A percentile compares a stretch with the other conserved stretches of the same genome.
Conservation (phyloP, 1,140 invertebrate species). For the Halesus radiatus region DNA sequence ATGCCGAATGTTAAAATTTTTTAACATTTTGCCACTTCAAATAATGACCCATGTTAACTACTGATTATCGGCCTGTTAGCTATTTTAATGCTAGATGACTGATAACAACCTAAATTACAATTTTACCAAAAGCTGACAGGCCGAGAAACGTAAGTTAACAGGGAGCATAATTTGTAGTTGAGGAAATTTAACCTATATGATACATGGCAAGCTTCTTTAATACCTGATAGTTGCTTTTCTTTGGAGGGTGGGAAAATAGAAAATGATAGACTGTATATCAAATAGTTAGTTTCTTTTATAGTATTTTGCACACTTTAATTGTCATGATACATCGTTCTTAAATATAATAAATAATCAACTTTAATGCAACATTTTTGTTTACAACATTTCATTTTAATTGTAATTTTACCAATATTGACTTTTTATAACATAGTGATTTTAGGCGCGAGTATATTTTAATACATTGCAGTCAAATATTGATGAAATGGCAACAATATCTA, state of each 20-base stretch:
- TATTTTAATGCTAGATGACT: too few species aligned
- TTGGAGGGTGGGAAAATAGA: slow-evolving; percentile 7
- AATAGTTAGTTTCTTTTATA: slow-evolving; percentile 53
- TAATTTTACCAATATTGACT: slow-evolving; percentile 55
- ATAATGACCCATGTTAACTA: too few species aligned
- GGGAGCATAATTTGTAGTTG: too few species aligned
- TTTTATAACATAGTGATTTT: slow-evolving; percentile 54
- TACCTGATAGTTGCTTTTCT: too few species aligned
- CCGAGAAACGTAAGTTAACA: too few species aligned
- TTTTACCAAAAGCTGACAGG: too few species aligned
- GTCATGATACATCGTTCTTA: slow-evolving; percentile 57
- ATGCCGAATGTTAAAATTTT: too few species aligned
- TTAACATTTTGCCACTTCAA: too few species aligned
- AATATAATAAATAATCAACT: slow-evolving; percentile 53
- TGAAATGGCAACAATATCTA: slow-evolving; percentile 44
- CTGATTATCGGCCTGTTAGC: too few species aligned
- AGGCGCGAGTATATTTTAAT: slow-evolving; percentile 51
- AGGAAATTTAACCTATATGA: background rate
- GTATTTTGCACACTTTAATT: slow-evolving; percentile 57
- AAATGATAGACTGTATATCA: slow-evolving; percentile 42
- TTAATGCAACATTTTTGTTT: slow-evolving; percentile 49
- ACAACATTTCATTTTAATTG: slow-evolving; percentile 52
- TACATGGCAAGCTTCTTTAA: too few species aligned
- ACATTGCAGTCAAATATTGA: slow-evolving; percentile 50
- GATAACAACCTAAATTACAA: too few species aligned